Evolutionary conservation across 2,888 invertebrate genomes (phyloP).

Genomic region (Sarcophaga rosellei): DNA sequence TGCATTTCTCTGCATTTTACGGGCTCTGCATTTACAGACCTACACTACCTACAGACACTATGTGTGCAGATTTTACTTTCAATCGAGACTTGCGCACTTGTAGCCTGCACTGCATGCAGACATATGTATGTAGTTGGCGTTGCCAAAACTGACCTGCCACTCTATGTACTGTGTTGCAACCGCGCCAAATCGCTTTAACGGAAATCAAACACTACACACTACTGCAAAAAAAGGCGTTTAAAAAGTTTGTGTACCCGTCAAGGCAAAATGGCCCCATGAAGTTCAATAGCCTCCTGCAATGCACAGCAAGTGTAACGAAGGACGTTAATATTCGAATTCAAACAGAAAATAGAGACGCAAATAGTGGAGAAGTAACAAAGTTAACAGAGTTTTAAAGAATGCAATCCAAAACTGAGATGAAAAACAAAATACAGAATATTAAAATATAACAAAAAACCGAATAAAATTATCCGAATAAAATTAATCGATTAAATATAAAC

Average conservation of each 20-base stretch:
- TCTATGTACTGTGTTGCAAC: constrained; percentile 19
- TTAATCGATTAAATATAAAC: too few relatives aligned
- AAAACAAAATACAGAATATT: background rate
- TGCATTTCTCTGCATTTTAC: background rate
- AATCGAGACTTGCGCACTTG: constrained; percentile 38
- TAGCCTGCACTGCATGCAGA: background rate
- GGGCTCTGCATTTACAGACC: too few relatives aligned
- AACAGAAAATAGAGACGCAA: constrained; percentile 23
- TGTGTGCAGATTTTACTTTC: background rate
- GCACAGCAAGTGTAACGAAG: constrained; percentile 73
- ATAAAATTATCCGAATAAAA: too few relatives aligned
- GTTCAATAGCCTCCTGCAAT: constrained; percentile 73
- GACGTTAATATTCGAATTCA: constrained; percentile 68
- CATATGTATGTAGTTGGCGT: background rate
- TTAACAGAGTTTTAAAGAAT: constrained; percentile 2
- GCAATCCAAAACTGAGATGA: background rate
- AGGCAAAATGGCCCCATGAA: constrained; percentile 71
- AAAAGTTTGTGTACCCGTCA: constrained; percentile 62
- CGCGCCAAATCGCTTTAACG: background rate
- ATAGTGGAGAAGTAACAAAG: background rate
- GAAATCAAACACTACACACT: constrained; percentile 25
- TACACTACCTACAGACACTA: too few relatives aligned
- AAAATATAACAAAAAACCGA: too few relatives aligned
- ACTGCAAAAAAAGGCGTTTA: constrained; percentile 42
- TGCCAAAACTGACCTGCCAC: constrained; percentile 58